Evolutionary conservation across 2,797 vertebrate species (phyloP).

Genomic region (Setipinna tenuifilis): DNA sequence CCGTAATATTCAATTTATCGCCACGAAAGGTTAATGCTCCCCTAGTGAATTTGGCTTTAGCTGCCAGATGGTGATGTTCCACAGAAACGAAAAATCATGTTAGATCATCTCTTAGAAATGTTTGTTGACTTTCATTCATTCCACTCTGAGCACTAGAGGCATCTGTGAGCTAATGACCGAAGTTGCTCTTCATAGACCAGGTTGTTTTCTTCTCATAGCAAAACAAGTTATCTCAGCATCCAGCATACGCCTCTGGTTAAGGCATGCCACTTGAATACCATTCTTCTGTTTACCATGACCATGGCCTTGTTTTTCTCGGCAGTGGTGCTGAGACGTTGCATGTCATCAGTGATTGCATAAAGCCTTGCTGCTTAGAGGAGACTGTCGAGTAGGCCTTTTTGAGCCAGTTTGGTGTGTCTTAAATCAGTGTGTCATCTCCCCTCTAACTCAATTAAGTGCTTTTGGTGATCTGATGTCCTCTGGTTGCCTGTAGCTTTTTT

Average conservation of each 20-base stretch:
- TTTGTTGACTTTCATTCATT: neutral
- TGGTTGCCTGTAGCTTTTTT: neutral
- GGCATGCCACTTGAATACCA: conserved; percentile 6
- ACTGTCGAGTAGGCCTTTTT: neutral
- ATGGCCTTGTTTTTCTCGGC: neutral
- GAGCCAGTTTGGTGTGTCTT: neutral
- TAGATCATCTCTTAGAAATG: conserved; percentile 4
- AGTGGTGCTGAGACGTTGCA: neutral
- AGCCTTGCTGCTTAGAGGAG: neutral
- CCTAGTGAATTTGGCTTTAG: neutral
- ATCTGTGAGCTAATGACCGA: neutral
- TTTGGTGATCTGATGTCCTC: conserved; percentile 6
- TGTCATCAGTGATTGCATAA: neutral
- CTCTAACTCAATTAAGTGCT: neutral
- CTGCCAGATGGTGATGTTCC: neutral
- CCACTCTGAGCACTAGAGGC: neutral
- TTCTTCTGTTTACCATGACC: conserved; percentile 7
- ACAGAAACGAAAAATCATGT: neutral
- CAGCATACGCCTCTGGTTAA: neutral
- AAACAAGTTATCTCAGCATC: conserved; percentile 13
- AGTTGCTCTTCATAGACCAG: neutral
- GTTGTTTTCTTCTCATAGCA: conserved; percentile 4
- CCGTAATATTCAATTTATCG: neutral
- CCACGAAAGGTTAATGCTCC: neutral
- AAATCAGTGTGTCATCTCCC: neutral